Conservation (phyloP, 2,888 invertebrate species). For the Acrocera orbiculus region DNA sequence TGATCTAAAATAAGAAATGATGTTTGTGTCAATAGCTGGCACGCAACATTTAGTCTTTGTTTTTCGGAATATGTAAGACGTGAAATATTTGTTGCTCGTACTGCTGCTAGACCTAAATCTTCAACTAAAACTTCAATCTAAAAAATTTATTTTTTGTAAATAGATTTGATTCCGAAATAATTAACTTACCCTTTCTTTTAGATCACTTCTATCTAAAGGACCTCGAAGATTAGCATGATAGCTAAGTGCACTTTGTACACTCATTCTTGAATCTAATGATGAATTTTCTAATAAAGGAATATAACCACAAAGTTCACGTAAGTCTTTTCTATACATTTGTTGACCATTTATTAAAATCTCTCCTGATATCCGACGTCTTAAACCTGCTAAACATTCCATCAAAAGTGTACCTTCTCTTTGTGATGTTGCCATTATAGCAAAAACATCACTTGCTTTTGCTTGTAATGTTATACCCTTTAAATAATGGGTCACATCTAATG, state of each 20-base stretch:
- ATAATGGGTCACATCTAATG: conserved; percentile 75
- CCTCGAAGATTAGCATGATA: conserved; percentile 57
- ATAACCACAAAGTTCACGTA: conserved; percentile 51
- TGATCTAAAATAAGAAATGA: conserved; percentile 77
- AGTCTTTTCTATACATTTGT: conserved; percentile 48
- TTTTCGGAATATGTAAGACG: conserved; percentile 76
- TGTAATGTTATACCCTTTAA: conserved; percentile 54
- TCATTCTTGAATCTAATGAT: conserved; percentile 49
- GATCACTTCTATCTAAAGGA: conserved; percentile 35
- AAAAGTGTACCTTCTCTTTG: conserved; percentile 73
- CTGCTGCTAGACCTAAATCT: conserved; percentile 79
- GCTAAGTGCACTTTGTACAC: conserved; percentile 73
- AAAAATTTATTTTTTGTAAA: conserved; percentile 14
- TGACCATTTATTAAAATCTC: conserved; percentile 79
- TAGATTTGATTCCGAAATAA: neutral
- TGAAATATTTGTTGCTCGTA: conserved; percentile 69
- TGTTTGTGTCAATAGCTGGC: conserved; percentile 69
- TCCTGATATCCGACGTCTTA: conserved; percentile 47
- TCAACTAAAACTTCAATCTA: conserved; percentile 78
- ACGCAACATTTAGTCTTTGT: conserved; percentile 72
- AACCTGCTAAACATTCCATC: conserved; percentile 70
- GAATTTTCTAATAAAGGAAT: conserved; percentile 27
- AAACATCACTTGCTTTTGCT: conserved; percentile 74
- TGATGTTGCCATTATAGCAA: conserved; percentile 79
- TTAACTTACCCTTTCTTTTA: conserved; percentile 47